Evolutionary conservation across 2,797 vertebrate genomes (phyloP).

Genomic region (Zenarchopterus dispar): DNA sequence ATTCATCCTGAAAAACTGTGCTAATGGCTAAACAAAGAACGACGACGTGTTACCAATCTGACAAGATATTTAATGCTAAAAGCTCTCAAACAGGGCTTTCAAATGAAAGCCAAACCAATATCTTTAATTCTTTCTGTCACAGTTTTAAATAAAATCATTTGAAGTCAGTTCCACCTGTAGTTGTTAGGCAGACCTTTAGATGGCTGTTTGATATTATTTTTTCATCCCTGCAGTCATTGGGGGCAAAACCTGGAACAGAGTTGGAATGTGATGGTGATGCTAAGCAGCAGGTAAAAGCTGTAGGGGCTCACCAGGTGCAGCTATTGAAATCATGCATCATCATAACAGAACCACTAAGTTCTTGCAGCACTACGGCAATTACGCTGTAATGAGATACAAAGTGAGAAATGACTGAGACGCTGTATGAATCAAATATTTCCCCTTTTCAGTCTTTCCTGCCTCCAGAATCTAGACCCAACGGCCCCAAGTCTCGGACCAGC

Average conservation of each 20-base stretch:
- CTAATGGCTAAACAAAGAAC: constrained; percentile 8
- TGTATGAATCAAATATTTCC: constrained; percentile 19
- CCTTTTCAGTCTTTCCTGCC: constrained; percentile 1
- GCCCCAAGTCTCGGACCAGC: background rate
- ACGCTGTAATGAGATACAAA: constrained; percentile 21
- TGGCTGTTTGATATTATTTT: constrained; percentile 34
- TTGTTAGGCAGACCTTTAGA: constrained; percentile 31
- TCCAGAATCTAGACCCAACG: background rate
- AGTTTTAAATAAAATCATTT: constrained; percentile 4
- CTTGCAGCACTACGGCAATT: constrained; percentile 37
- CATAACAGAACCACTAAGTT: constrained; percentile 34
- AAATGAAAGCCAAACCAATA: background rate
- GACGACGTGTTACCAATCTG: background rate
- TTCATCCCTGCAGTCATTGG: constrained; percentile 25
- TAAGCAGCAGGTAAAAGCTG: constrained; percentile 58
- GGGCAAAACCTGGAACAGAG: constrained; percentile 34
- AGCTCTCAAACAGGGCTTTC: background rate
- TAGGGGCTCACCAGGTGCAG: constrained; percentile 41
- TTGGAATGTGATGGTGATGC: constrained; percentile 51
- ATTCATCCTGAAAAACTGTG: constrained; percentile 22
- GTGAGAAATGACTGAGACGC: constrained; percentile 13
- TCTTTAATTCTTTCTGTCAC: background rate
- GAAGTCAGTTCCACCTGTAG: constrained; percentile 1
- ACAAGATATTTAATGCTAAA: background rate
- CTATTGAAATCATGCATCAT: constrained; percentile 51